Percentiles rank a stretch among this genome's conserved stretches.
phyloP scores from a whole-genome alignment of 2,888 invertebrate species.

The Hofmannophila pseudospretella region DNA sequence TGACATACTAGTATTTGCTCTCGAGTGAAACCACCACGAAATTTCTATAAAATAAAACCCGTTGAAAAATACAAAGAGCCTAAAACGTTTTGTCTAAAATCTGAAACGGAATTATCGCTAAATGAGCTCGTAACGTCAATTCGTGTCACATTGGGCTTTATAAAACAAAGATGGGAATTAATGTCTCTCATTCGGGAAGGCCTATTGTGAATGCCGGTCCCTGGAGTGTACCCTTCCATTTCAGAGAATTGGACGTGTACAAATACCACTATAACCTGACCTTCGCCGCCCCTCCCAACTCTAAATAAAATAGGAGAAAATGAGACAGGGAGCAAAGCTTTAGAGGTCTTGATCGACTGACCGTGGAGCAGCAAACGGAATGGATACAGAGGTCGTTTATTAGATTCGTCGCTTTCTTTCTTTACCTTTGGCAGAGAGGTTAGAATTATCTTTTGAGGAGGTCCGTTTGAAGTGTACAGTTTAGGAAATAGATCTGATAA shows the following conservation, averaged over 20 bases:
- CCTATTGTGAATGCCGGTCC: slow-evolving; percentile 69
- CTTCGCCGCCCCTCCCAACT: slow-evolving; percentile 39
- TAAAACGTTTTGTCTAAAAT: slow-evolving; percentile 20
- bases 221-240: slow-evolving; percentile 71
- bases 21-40: too few relatives aligned
- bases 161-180: slow-evolving; percentile 76
- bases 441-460: slow-evolving; percentile 65
- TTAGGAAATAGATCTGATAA: slow-evolving; percentile 35
- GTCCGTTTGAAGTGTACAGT: slow-evolving; percentile 51
- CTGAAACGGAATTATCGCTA: slow-evolving; percentile 53
- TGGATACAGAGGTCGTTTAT: slow-evolving; percentile 68
- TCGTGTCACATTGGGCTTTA: slow-evolving; percentile 67
- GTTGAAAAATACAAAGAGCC: too few relatives aligned
- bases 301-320: slow-evolving; percentile 46
- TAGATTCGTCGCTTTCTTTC: slow-evolving; percentile 72
- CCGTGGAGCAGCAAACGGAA: slow-evolving; percentile 62
- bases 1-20: too few relatives aligned
- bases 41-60: too few relatives aligned
- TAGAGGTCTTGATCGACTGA: slow-evolving; percentile 50
- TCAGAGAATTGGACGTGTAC: slow-evolving; percentile 68
- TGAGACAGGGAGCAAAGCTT: slow-evolving; percentile 33
- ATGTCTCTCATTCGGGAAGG: slow-evolving; percentile 70
- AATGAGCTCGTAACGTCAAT: slow-evolving; percentile 65
- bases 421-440: slow-evolving; percentile 68
- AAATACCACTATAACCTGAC: slow-evolving; percentile 49